phyloP scores from a whole-genome alignment of 2,113 vertebrate species.

The Alces alces region DNA sequence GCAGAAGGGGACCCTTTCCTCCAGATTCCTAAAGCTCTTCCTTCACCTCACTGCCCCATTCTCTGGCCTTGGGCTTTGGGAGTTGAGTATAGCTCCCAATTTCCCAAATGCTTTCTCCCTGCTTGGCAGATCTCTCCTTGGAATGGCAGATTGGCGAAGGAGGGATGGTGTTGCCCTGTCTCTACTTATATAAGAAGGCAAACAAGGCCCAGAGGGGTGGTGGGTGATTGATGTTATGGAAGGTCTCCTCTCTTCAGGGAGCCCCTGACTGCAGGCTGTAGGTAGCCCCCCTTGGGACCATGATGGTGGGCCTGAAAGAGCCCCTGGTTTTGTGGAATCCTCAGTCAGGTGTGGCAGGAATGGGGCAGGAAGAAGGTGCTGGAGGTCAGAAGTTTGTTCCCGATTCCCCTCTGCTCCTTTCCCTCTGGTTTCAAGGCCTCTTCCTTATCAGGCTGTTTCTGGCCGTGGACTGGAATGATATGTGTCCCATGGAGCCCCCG shows the following conservation, averaged over 20 bases:
- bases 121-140: not conserved
- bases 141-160: not conserved
- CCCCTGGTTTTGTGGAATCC: not conserved
- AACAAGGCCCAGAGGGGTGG: not conserved
- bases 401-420: not conserved
- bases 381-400: not conserved
- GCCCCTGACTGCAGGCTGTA: not conserved
- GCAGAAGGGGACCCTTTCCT: not conserved
- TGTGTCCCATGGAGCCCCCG: not conserved
- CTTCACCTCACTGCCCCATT: not conserved
- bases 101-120: slow-evolving; percentile 1
- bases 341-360: not conserved
- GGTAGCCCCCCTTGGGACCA: not conserved
- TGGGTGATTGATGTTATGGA: not conserved
- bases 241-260: not conserved
- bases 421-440: not conserved
- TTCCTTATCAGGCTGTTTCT: not conserved
- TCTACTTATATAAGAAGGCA: not conserved
- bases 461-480: not conserved
- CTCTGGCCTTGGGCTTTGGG: not conserved
- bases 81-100: not conserved
- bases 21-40: not conserved
- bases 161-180: not conserved
- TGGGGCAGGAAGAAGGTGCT: not conserved
- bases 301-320: not conserved